phyloP scores from a whole-genome alignment of 2,888 invertebrate species.

The Petrophora chlorosata region DNA sequence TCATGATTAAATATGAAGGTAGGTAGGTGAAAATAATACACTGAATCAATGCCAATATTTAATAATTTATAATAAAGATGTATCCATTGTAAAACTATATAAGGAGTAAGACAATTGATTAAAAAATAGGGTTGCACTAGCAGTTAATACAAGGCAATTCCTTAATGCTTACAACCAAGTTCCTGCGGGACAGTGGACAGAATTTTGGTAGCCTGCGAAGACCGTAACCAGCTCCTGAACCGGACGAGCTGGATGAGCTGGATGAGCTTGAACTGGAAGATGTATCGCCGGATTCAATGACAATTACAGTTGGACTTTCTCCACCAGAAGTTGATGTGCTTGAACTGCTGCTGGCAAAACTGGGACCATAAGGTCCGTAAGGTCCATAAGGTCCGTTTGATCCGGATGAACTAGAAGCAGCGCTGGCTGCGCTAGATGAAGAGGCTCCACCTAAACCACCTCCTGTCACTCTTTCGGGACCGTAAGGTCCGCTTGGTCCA shows the following conservation, averaged over 20 bases:
- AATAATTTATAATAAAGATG: constrained; percentile 57
- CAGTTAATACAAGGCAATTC: constrained; percentile 56
- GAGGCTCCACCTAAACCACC: too few relatives aligned
- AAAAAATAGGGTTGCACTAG: constrained; percentile 42
- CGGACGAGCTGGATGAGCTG: constrained; percentile 19
- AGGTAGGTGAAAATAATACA: constrained; percentile 8
- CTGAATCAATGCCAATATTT: constrained; percentile 51
- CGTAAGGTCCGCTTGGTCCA: neutral
- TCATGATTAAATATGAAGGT: too few relatives aligned
- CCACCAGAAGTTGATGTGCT: neutral
- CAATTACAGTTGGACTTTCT: constrained; percentile 16
- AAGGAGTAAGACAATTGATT: constrained; percentile 15
- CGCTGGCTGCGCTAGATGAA: constrained; percentile 13
- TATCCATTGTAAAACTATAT: constrained; percentile 47
- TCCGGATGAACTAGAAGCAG: too few relatives aligned
- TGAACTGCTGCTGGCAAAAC: neutral
- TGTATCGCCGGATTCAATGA: constrained; percentile 21
- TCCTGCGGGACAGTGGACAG: constrained; percentile 61
- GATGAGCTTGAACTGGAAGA: constrained; percentile 11
- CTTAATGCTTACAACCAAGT: constrained; percentile 57
- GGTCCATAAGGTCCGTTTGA: too few relatives aligned
- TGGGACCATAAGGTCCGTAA: neutral
- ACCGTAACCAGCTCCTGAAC: constrained; percentile 21
- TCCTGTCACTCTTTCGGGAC: too few relatives aligned
- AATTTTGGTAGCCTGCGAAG: constrained; percentile 49